Base-by-base conservation (phyloP, 2,888 invertebrate species). In the Pseudolycoriella hygida region DNA sequence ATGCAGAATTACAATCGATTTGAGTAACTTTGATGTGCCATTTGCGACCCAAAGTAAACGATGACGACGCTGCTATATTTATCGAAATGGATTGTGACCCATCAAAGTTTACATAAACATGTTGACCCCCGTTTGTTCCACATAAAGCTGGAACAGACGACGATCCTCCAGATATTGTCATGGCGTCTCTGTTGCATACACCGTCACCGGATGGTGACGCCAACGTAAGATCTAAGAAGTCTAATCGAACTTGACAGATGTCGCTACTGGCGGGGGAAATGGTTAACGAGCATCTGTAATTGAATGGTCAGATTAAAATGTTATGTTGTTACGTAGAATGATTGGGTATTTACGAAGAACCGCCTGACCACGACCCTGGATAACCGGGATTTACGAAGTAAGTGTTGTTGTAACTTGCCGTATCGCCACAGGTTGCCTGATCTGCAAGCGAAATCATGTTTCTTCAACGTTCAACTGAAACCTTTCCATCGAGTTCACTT, bases 381-480 rank as follows among this genome's bases (percentile, higher is more conserved):
- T 80, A 87, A 2, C 74, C 76, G 0, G 78, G 77, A 57, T 83
- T 89, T 11, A 76, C 74, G 61, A 88, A 89, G 58, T 88, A 87
- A 0, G 88, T 87, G 55, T 85, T 85, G 60, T 89, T 88, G 43
- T 76, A 72, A 42, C 72, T 71, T 0, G 82, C 78, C 1, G 74
- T 71, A 1, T 69, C 63, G 2, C 85, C 84, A 53, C 89, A 89
- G 0, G 77, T 68, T 53, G 74, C 72, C 53, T 79, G 73, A 57
- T 81, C 88, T 88, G 57, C 3, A n/a, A n/a, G n/a, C 47, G 40
- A 46, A 43, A 17, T 11, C 37, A 17, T 14, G 20, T 43, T 42
- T 40, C 19, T 15, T 11, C 8, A 25, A n/a, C n/a, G n/a, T n/a
- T n/a, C n/a, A n/a, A n/a, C n/a, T n/a, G n/a, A n/a, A n/a, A n/a